Evolutionary conservation across 1,140 invertebrate species (phyloP).

Genomic region (Proctacanthus coquilletti): DNA sequence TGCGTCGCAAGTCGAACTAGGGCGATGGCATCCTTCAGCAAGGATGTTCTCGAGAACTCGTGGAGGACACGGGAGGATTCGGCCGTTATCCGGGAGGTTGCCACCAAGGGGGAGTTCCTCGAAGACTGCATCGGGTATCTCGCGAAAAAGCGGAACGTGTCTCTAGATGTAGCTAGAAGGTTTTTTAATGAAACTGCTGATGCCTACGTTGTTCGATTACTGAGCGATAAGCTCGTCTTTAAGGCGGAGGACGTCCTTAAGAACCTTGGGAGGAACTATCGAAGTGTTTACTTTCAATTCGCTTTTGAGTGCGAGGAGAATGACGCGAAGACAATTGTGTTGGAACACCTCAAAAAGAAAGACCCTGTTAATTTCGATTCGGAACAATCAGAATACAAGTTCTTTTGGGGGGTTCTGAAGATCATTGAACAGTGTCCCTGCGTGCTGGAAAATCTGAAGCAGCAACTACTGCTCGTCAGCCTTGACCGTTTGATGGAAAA

Average conservation of each 20-base stretch:
- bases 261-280: slow-evolving; percentile 22
- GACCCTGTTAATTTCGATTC: slow-evolving; percentile 16
- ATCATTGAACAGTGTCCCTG: slow-evolving; percentile 14
- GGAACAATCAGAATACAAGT: slow-evolving; percentile 15
- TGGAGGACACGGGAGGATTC: too few species aligned
- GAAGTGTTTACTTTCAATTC: slow-evolving; percentile 25
- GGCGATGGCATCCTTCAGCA: too few species aligned
- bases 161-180: slow-evolving; percentile 16
- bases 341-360: slow-evolving; percentile 19
- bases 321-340: slow-evolving; percentile 18
- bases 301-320: slow-evolving; percentile 19
- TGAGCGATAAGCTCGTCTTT: slow-evolving; percentile 23
- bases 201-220: slow-evolving; percentile 22
- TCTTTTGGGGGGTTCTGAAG: slow-evolving; percentile 21
- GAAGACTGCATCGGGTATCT: slow-evolving; percentile 22
- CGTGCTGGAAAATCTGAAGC: slow-evolving; percentile 10
- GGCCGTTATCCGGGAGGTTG: slow-evolving; percentile 25
- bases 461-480: slow-evolving; percentile 14
- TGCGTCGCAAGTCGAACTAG: too few species aligned
- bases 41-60: too few species aligned
- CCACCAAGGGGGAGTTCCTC: slow-evolving; percentile 27
- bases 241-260: slow-evolving; percentile 24
- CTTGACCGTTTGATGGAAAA: slow-evolving; percentile 19
- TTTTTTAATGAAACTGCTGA: slow-evolving; percentile 25
- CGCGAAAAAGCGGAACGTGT: slow-evolving; percentile 18